phyloP scores from a whole-genome alignment of 2,888 invertebrate species.

The Parochlus steinenii region DNA sequence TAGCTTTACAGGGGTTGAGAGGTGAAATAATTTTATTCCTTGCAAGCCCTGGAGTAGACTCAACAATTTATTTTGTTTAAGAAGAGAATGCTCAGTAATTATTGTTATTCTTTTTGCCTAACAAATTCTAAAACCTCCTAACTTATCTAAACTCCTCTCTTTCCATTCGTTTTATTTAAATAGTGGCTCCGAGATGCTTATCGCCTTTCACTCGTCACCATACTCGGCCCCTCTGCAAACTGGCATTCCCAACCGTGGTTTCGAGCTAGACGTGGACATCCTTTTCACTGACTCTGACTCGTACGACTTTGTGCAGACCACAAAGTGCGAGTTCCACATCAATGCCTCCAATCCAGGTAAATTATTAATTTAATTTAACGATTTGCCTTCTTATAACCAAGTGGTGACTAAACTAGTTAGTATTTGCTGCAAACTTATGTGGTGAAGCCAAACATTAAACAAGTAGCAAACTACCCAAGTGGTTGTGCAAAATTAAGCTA shows the following conservation, averaged over 20 bases:
- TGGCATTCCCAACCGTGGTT: conserved; percentile 50
- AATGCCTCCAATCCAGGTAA: conserved; percentile 45
- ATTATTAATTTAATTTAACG: conserved; percentile 15
- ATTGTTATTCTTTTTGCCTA: too few species aligned
- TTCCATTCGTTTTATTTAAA: conserved; percentile 16
- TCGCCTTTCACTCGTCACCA: conserved; percentile 75
- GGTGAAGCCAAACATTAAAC: too few species aligned
- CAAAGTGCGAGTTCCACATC: conserved; percentile 53
- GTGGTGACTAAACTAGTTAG: too few species aligned
- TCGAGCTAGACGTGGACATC: conserved; percentile 76
- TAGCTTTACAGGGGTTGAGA: background rate
- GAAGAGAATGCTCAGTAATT: too few species aligned
- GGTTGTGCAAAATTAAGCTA: too few species aligned
- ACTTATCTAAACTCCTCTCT: conserved; percentile 3
- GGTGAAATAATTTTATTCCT: conserved; percentile 1
- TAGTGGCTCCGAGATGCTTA: conserved; percentile 66
- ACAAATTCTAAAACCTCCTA: background rate
- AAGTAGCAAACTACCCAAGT: too few species aligned
- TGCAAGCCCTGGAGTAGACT: too few species aligned
- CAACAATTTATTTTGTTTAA: too few species aligned
- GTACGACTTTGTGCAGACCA: conserved; percentile 53
- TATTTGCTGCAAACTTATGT: too few species aligned
- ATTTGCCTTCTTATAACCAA: background rate
- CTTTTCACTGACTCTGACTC: conserved; percentile 78
- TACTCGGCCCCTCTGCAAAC: conserved; percentile 62